phyloP scores from a whole-genome alignment of 2,113 vertebrate species.

The Apodemus sylvaticus region DNA sequence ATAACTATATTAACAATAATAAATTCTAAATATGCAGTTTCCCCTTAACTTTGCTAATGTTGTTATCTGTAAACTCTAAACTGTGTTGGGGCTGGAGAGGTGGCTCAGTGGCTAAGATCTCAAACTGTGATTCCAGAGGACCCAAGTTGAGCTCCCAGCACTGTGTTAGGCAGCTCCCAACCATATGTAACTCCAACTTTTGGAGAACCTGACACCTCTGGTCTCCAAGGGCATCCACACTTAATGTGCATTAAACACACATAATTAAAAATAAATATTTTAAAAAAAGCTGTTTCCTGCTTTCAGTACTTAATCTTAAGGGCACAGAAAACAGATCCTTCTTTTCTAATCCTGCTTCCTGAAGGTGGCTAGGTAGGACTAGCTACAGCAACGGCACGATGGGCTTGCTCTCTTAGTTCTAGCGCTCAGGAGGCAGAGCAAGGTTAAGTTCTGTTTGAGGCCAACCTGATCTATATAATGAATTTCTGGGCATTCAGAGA shows the following conservation, averaged over 20 bases:
- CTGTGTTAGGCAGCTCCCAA: too few species aligned
- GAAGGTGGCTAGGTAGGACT: background rate
- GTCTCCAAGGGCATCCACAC: too few species aligned
- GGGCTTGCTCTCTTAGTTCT: background rate
- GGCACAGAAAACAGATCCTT: conserved; percentile 21
- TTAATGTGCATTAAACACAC: too few species aligned
- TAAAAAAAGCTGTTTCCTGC: background rate
- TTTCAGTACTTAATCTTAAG: conserved; percentile 38
- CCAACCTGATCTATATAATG: background rate
- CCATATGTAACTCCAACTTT: too few species aligned
- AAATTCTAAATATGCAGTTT: background rate
- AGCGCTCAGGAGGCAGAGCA: background rate
- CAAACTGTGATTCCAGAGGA: too few species aligned
- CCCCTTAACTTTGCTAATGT: background rate
- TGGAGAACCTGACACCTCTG: too few species aligned
- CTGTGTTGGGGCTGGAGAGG: background rate
- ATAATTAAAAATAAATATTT: too few species aligned
- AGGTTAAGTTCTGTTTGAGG: background rate
- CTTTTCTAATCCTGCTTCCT: conserved; percentile 7
- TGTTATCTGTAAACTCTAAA: background rate
- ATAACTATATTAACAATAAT: background rate
- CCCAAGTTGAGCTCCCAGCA: too few species aligned
- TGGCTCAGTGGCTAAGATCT: too few species aligned
- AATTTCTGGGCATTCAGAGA: background rate
- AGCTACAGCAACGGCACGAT: too few species aligned